phyloP scores from a whole-genome alignment of 2,888 invertebrate species.

The Villa cingulata region DNA sequence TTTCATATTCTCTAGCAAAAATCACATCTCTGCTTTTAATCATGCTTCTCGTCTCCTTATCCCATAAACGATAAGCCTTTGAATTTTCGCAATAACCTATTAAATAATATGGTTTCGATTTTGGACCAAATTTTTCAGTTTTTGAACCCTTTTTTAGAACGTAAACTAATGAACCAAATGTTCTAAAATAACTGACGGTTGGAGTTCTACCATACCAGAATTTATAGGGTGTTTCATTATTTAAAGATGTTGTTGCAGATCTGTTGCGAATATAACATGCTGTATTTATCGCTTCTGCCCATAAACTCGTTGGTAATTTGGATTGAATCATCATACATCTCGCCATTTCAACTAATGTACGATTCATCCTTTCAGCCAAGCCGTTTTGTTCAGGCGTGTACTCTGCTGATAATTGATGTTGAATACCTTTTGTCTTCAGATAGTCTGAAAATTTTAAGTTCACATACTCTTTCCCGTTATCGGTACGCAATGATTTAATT shows the following conservation, averaged over 20 bases:
- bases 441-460: neutral
- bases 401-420: neutral
- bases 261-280: neutral
- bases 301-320: neutral
- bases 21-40: neutral
- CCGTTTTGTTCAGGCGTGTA: neutral
- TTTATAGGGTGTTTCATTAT: neutral
- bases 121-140: slow-evolving; percentile 10
- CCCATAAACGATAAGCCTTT: neutral
- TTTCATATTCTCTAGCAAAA: neutral
- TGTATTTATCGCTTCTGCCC: neutral
- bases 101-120: slow-evolving; percentile 2
- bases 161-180: neutral
- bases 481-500: neutral
- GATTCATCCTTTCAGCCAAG: neutral
- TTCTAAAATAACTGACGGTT: neutral
- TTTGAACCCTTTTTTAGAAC: neutral
- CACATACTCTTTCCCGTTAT: neutral
- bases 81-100: neutral
- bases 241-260: neutral
- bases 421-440: neutral
- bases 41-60: neutral
- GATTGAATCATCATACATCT: neutral
- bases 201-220: neutral
- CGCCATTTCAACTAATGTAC: neutral